Evolutionary conservation across 2,888 invertebrate species (phyloP), one percentile per base, ranked within the genome.

Genomic region (Sinohyriopsis cumingii): DNA sequence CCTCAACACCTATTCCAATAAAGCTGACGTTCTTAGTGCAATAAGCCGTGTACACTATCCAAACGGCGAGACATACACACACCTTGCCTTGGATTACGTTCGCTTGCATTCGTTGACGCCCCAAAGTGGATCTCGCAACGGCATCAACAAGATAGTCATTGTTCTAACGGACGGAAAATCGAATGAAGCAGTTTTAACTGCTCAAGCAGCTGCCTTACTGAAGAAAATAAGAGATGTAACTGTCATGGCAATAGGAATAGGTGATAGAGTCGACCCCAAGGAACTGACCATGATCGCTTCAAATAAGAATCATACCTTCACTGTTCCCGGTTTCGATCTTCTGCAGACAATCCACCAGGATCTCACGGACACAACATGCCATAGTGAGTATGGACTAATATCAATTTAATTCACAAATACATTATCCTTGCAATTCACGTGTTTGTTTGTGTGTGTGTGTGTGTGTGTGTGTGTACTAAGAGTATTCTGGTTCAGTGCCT

Each of bases 151-250:
- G 79, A 87, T 71, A 65, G 81, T 76, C 1, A 77, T 83, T 53
- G 75, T 80, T 0, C 85, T 89, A 20, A 79, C 82, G 3, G 78
- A 81, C 45, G 81, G 81, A 28, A 70, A 75, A 15, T 81, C 81
- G 6, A 71, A 73, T 53, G 70, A 77, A 55, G 73, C 71, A 55
- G 64, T 67, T 45, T 59, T 54, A 4, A 81, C 81, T 6, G 68
- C 68, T n/a, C 33, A 63, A 20, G 78, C 78, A 19, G 79, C 81
- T 9, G 25, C 65, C 1, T 62, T 63, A 1, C 69, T 81, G 12
- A 76, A 79, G 22, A 55, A 57, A 0, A 53, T 53, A 5, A 76
- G 73, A 18, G 67, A 72, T n/a, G 77, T 81, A 5, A 67, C 67
- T 45, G 71, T 67, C n/a, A 71, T 77, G 28, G 73, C 81, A 2